These are phyloP conservation scores for Brachionus sp. DNA, from an alignment of 1,140 invertebrate species.

Conservation along the genomic window DNA sequence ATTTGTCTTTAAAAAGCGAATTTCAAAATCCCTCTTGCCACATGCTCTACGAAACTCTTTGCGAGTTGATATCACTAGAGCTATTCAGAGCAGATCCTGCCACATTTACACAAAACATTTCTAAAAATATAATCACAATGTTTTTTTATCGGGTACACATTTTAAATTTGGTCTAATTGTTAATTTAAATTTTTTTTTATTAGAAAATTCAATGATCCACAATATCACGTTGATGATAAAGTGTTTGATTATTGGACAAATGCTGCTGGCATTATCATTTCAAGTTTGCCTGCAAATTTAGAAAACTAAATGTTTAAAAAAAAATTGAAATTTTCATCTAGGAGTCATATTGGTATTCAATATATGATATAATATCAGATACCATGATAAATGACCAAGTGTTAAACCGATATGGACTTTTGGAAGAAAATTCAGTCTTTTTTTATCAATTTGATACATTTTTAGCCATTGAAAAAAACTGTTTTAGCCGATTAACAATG, in stretches of 20 bases:
- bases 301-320: too few relatives aligned
- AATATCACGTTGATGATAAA: conserved; percentile 6
- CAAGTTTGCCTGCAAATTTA: conserved; percentile 29
- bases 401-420: background rate
- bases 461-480: conserved; percentile 4
- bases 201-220: conserved; percentile 29
- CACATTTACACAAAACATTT: conserved; percentile 10
- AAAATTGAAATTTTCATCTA: too few relatives aligned
- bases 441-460: conserved; percentile 39
- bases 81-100: background rate
- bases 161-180: too few relatives aligned
- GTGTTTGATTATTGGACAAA: conserved; percentile 41
- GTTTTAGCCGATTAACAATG: background rate
- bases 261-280: conserved; percentile 35
- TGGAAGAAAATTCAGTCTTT: background rate
- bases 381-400: conserved; percentile 23
- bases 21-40: conserved; percentile 44
- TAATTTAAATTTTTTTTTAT: background rate
- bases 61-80: conserved; percentile 23
- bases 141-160: conserved; percentile 35
- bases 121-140: background rate
- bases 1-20: conserved; percentile 4
- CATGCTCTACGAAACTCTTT: conserved; percentile 4
- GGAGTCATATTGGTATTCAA: conserved; percentile 25
- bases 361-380: conserved; percentile 19